Evolutionary conservation across 2,888 invertebrate species (phyloP).

Genomic region (Leptarthrus brevirostris): DNA sequence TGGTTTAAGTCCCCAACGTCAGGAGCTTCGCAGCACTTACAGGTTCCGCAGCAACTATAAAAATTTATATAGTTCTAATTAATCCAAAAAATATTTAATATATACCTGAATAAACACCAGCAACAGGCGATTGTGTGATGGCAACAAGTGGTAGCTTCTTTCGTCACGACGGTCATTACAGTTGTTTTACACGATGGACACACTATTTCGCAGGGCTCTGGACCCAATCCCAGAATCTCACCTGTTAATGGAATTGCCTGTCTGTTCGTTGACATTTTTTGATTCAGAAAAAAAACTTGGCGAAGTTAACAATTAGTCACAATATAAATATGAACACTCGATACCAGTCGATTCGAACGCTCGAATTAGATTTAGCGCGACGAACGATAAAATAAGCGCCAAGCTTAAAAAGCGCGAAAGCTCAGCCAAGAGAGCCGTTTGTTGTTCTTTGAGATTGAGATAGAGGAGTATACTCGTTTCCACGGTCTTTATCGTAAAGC

Average conservation of each 20-base stretch:
- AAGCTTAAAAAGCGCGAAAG: not conserved
- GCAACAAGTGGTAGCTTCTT: not conserved
- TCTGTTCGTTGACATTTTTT: not conserved
- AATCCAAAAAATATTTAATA: not conserved
- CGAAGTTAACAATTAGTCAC: too few relatives aligned
- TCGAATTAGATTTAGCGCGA: not conserved
- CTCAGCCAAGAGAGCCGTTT: not conserved
- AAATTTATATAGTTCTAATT: not conserved
- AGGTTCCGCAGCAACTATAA: constrained; percentile 12
- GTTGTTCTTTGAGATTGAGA: too few relatives aligned
- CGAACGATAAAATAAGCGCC: not conserved
- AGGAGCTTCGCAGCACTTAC: not conserved
- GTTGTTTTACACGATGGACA: constrained; percentile 61
- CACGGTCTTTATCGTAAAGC: too few relatives aligned
- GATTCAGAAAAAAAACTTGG: too few relatives aligned
- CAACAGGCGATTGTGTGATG: constrained; percentile 8
- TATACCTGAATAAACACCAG: constrained; percentile 4
- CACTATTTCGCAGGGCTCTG: constrained; percentile 52
- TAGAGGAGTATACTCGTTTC: too few relatives aligned
- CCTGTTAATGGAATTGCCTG: constrained; percentile 24
- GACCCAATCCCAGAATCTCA: constrained; percentile 4
- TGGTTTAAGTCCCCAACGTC: constrained; percentile 61
- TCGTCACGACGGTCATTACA: constrained; percentile 57
- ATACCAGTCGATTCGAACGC: not conserved
- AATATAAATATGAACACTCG: too few relatives aligned